phyloP scores from a whole-genome alignment of 1,140 invertebrate genomes.

The Heliothis subflexa region DNA sequence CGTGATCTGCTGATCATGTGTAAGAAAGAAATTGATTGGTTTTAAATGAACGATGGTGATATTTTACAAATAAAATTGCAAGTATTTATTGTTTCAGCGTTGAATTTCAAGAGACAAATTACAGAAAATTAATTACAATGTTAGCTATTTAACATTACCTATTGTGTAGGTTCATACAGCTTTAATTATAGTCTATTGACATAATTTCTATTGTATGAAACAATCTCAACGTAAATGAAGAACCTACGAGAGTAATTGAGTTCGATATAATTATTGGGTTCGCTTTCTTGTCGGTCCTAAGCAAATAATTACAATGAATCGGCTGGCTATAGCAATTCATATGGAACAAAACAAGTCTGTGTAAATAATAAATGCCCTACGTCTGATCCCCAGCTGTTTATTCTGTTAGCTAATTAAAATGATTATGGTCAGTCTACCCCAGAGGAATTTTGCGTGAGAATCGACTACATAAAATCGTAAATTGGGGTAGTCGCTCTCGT shows the following conservation, averaged over 20 bases:
- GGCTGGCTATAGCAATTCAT: no score
- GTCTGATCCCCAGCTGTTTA: background rate
- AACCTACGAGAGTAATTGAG: background rate
- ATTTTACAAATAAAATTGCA: no score
- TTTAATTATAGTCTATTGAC: no score
- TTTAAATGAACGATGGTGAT: no score
- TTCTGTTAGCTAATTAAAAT: conserved; percentile 26
- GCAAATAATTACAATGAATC: conserved; percentile 7
- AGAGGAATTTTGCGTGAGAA: background rate
- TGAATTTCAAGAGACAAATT: no score
- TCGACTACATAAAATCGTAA: background rate
- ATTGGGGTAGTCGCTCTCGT: background rate
- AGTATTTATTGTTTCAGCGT: no score
- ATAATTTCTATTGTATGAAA: background rate
- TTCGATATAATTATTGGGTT: background rate
- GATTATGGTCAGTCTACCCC: conserved; percentile 11
- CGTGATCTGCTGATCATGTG: no score
- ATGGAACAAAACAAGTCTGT: background rate
- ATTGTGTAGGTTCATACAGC: no score
- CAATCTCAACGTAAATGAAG: background rate
- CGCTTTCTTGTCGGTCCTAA: background rate
- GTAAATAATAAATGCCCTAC: conserved; percentile 2
- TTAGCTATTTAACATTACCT: no score
- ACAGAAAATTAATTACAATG: no score
- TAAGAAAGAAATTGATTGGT: no score